Evolutionary conservation across 2,888 invertebrate species (phyloP).

Genomic region (Strigamia transsilvanica): DNA sequence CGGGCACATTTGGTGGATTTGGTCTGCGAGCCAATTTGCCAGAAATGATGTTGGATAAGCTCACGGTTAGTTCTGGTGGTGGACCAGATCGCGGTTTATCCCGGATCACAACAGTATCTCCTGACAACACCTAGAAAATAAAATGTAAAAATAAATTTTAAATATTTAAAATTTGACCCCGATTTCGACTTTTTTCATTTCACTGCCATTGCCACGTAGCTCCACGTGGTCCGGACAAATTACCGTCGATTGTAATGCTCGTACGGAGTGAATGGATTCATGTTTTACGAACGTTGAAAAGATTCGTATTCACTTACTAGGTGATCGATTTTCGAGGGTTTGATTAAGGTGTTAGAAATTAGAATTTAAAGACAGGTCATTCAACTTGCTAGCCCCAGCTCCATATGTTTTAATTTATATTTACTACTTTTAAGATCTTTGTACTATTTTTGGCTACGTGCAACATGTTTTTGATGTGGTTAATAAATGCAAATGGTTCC

Average conservation of each 20-base stretch:
- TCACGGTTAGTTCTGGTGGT: constrained; percentile 90
- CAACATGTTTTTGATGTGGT: background rate
- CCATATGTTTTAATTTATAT: constrained; percentile 7
- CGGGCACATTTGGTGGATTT: constrained; percentile 66
- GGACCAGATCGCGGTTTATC: constrained; percentile 83
- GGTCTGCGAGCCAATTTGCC: constrained; percentile 87
- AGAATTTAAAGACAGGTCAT: constrained; percentile 14
- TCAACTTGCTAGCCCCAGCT: constrained; percentile 21
- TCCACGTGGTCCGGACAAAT: background rate
- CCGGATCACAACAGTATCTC: constrained; percentile 92
- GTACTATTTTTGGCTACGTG: background rate
- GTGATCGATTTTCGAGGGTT: background rate
- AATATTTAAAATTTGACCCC: background rate
- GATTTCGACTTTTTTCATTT: background rate
- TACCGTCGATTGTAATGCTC: background rate
- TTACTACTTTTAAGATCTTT: background rate
- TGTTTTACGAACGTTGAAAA: background rate
- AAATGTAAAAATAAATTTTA: background rate
- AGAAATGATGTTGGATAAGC: constrained; percentile 88
- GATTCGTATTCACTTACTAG: background rate
- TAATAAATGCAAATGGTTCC: background rate
- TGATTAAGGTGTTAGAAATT: background rate
- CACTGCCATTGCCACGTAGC: constrained; percentile 30
- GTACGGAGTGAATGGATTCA: background rate
- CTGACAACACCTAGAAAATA: constrained; percentile 83